These are phyloP conservation scores for Platycercus adscitus DNA, from an alignment of 2,113 vertebrate genomes.

Conservation along the genomic window DNA sequence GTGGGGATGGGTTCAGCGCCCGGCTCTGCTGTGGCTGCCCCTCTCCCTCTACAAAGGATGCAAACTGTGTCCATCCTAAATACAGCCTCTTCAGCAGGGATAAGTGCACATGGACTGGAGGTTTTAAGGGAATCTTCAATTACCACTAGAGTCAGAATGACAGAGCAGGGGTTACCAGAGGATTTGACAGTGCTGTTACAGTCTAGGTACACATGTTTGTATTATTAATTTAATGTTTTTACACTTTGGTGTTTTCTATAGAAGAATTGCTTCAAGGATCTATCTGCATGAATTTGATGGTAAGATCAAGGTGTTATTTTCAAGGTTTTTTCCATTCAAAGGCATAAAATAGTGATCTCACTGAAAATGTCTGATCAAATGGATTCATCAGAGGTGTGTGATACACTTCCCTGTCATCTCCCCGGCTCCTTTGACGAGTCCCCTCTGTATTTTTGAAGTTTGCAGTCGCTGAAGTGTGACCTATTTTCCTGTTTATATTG, in stretches of 20 bases:
- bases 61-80: neutral
- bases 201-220: neutral
- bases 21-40: neutral
- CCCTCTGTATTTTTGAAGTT: neutral
- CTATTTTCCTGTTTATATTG: neutral
- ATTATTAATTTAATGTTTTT: constrained; percentile 17
- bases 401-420: neutral
- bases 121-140: neutral
- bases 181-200: neutral
- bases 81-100: neutral
- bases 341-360: neutral
- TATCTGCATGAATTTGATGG: neutral
- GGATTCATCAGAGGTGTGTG: neutral
- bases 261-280: neutral
- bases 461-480: neutral
- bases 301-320: neutral
- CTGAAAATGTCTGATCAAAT: constrained; percentile 4
- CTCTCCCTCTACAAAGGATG: neutral
- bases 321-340: neutral
- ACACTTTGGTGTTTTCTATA: neutral
- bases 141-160: neutral
- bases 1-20: neutral
- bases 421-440: neutral
- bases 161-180: neutral
- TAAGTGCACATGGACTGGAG: neutral